Evolutionary conservation across 2,113 vertebrate species (phyloP), one percentile per base, ranked within the genome.

Genomic region (Pogona vitticeps): DNA sequence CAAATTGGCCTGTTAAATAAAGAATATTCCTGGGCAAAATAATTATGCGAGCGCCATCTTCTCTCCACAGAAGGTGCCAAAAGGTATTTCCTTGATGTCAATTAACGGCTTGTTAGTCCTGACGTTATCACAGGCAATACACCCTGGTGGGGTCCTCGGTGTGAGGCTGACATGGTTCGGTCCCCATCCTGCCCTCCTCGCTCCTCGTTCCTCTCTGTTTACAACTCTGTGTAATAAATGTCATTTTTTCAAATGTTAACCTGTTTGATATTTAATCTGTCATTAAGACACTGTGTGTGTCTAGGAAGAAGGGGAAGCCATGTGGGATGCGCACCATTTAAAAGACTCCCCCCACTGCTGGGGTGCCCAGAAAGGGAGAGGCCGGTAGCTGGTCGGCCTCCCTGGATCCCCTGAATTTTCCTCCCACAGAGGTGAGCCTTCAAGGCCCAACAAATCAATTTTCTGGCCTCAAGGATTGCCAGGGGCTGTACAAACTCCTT

Each of bases 91-190:
- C 93, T 94, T 68, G 58, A 95, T 96, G 96, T 96, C 95, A 96
- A 96, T 96, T 96, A 96, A 95, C 91, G 94, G 96, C 96, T 97
- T 96, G 96, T 97, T 96, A 97, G 95, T 90, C 90, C 91, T 96
- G 95, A 96, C 95, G 95, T 96, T 96, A 95, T 96, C 95, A 94
- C 95, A 95, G 94, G 94, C 95, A 95, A 96, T 96, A 95, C 96
- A 94, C 90, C 78, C 85, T 94, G 88, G 91, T 72, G 88, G 92
- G 93, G 92, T 93, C 93, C 93, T 95, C 94, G 92, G 93, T 93
- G 91, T 92, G 93, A 95, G 93, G 92, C 92, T 93, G 92, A 91
- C 95, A 91, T 91, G 93, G 94, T 93, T 94, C 95, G 88, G 94
- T 92, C 95, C 95, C 94, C 1, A 88, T 94, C 93, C 94, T 91